Conservation (phyloP, 2,797 vertebrate genomes). For the Sebastes baramenuke region DNA sequence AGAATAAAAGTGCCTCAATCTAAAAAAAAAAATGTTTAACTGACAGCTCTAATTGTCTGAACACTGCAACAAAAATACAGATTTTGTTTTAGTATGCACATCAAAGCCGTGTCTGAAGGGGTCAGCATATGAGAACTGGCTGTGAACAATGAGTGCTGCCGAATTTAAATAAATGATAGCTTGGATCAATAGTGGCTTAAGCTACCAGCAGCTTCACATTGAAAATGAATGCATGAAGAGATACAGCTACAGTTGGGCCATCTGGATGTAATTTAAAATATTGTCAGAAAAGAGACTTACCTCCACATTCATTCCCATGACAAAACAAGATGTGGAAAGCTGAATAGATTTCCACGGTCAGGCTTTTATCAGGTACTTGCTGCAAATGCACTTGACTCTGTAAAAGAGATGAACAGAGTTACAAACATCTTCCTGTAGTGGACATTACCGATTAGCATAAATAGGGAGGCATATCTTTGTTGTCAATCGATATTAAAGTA, state of each 20-base stretch:
- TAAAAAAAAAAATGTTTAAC: not conserved
- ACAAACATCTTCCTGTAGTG: not conserved
- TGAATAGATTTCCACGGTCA: not conserved
- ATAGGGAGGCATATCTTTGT: not conserved
- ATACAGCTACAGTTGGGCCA: not conserved
- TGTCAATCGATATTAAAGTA: not conserved
- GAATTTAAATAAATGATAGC: not conserved
- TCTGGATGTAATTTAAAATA: not conserved
- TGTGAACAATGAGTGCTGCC: not conserved
- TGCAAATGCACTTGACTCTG: not conserved
- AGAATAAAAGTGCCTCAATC: not conserved
- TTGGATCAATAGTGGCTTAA: not conserved
- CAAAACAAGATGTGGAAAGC: not conserved
- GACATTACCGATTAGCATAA: not conserved
- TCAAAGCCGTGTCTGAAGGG: not conserved
- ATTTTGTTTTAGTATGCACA: not conserved
- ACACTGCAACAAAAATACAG: not conserved
- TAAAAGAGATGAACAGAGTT: not conserved
- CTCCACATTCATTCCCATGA: not conserved
- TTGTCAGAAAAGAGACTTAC: not conserved
- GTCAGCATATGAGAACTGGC: not conserved
- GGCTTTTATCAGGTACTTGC: not conserved
- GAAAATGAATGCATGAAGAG: not conserved
- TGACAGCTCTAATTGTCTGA: not conserved
- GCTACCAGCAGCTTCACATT: not conserved